Evolutionary conservation across 2,797 vertebrate species (phyloP), one percentile per base, ranked within the genome.

Genomic region (Pseudomugil gertrudae): DNA sequence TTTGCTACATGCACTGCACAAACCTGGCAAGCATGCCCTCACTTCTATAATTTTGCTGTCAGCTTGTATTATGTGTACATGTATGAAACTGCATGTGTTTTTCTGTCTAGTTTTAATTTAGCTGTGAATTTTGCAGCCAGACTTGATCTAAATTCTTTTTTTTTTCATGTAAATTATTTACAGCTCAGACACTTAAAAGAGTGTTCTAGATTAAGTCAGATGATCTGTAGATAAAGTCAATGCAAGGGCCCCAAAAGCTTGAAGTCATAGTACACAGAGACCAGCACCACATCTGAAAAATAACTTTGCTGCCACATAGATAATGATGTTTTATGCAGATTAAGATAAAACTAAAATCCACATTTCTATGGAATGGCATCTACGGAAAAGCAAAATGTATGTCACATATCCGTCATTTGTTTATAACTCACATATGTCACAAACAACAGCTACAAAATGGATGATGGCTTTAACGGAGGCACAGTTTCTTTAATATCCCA

Each of bases 221-320:
- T 80, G 77, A 89, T 78, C 73, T 81, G 69, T 80, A 79, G 80
- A 87, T 88, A 78, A 86, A 84, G 17, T 70, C 57, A 56, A 61
- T 30, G 43, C 50, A n/a, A 5, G 51, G 33, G 8, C 35, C 61
- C 38, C 56, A 56, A 73, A 56, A 78, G 74, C 84, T 53, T 9
- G 23, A 32, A 26, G 58, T 59, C 77, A 51, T n/a, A 57, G 59
- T 23, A 15, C 55, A 64, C 54, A 36, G 52, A 73, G 74, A 81
- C 80, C 74, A 63, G 67, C 76, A 26, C 2, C n/a, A n/a, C n/a
- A n/a, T n/a, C n/a, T n/a, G n/a, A n/a, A n/a, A n/a, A n/a, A n/a
- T n/a, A n/a, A n/a, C n/a, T n/a, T n/a, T n/a, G n/a, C n/a, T n/a
- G n/a, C n/a, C n/a, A n/a, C n/a, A n/a, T n/a, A n/a, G n/a, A n/a